Evolutionary conservation across 1,140 invertebrate genomes (phyloP).

Genomic region (Hylaeus anthracinus): DNA sequence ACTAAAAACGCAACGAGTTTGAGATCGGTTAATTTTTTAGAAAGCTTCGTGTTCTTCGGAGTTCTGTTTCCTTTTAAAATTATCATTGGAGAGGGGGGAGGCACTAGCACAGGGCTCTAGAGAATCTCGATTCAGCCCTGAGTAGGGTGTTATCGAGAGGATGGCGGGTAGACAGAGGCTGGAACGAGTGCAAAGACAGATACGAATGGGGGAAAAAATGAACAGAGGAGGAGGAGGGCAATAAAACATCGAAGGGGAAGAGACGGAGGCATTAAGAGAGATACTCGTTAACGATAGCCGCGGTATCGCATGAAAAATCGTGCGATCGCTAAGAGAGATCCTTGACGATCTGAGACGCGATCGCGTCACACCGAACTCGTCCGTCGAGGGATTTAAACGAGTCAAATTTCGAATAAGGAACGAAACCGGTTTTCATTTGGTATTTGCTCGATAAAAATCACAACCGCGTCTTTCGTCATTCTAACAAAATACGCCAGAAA

Average conservation of each 20-base stretch:
- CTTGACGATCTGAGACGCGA: slow-evolving; percentile 31
- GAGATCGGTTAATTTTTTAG: no score
- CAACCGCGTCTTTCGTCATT: no score
- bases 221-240: background rate
- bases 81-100: no score
- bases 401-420: no score
- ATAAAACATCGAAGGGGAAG: background rate
- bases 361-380: slow-evolving; percentile 49
- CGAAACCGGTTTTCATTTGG: no score
- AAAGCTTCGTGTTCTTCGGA: no score
- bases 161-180: slow-evolving; percentile 7
- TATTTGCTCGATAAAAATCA: no score
- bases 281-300: slow-evolving; percentile 61
- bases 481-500: no score
- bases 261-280: slow-evolving; percentile 26
- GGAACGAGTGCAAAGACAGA: slow-evolving; percentile 18
- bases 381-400: slow-evolving; percentile 29
- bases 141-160: background rate
- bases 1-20: no score
- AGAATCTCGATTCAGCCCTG: no score
- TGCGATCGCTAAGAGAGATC: slow-evolving; percentile 52
- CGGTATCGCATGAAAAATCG: slow-evolving; percentile 61
- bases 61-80: no score
- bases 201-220: slow-evolving; percentile 33
- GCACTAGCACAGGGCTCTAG: no score